These are phyloP conservation scores for Willisornis vidua DNA, from an alignment of 2,113 vertebrate genomes.

Conservation along the genomic window DNA sequence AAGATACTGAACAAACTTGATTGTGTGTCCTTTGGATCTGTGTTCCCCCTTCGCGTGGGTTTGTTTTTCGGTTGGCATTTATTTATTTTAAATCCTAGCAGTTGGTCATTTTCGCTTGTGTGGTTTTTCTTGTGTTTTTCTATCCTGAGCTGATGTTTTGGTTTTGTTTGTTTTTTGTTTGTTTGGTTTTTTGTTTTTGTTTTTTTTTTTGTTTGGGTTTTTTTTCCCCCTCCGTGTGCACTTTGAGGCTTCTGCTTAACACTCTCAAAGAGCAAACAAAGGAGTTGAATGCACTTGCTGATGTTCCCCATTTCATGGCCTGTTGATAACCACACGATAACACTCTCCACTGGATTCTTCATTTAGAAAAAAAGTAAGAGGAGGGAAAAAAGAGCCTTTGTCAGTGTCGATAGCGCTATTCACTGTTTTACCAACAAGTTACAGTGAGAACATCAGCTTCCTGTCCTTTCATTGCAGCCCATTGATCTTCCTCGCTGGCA, in stretches of 20 bases:
- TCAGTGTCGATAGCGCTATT: slow-evolving; percentile 57
- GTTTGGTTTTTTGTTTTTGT: no score
- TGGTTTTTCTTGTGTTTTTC: not conserved
- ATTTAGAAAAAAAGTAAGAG: slow-evolving; percentile 8
- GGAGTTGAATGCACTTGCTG: slow-evolving; percentile 52
- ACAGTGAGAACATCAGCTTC: slow-evolving; percentile 68
- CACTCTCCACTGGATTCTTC: slow-evolving; percentile 53
- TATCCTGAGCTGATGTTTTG: not conserved
- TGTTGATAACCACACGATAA: slow-evolving; percentile 51
- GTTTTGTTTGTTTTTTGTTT: no score
- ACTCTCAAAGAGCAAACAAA: slow-evolving; percentile 23
- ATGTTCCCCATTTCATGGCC: slow-evolving; percentile 60
- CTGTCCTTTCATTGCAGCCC: slow-evolving; percentile 73
- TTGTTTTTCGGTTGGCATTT: not conserved
- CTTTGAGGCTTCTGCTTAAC: slow-evolving; percentile 2
- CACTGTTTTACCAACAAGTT: slow-evolving; percentile 64
- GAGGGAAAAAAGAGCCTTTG: slow-evolving; percentile 42
- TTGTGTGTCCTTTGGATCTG: not conserved
- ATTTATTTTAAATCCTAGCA: no score
- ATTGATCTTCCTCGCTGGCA: slow-evolving; percentile 69
- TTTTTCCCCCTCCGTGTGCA: not conserved
- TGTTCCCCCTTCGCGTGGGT: not conserved
- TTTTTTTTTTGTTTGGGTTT: not conserved
- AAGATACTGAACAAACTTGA: not conserved
- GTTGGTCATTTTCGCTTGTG: not conserved